phyloP scores from a whole-genome alignment of 2,888 invertebrate genomes.

The Marronus borbonicus region DNA sequence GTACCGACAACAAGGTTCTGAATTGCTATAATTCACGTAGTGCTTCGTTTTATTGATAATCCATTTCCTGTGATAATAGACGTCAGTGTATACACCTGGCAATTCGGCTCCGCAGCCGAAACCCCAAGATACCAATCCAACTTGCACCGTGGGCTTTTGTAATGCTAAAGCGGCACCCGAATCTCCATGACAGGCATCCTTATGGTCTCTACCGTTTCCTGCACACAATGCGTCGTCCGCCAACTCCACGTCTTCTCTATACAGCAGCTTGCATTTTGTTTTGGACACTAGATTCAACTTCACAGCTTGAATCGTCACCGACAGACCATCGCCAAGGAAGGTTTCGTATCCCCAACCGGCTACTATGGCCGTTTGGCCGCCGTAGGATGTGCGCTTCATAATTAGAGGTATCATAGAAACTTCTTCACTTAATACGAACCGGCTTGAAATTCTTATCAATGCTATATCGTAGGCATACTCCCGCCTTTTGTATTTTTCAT shows the following conservation, averaged over 20 bases:
- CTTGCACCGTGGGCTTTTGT: neutral
- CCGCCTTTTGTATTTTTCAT: neutral
- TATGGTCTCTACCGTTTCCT: neutral
- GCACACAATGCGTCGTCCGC: neutral
- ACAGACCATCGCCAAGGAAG: neutral
- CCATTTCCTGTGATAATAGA: constrained; percentile 7
- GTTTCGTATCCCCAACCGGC: constrained; percentile 16
- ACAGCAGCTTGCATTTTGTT: neutral
- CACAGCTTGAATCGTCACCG: neutral
- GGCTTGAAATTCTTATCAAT: constrained; percentile 8
- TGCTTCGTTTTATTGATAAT: neutral
- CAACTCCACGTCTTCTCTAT: neutral
- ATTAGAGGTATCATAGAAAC: constrained; percentile 20
- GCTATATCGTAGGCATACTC: neutral
- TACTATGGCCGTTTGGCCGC: neutral
- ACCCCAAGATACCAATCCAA: constrained; percentile 22
- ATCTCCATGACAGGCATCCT: constrained; percentile 31
- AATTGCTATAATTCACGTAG: neutral
- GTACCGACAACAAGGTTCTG: no score
- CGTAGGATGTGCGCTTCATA: neutral
- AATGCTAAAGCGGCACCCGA: constrained; percentile 11
- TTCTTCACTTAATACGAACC: neutral
- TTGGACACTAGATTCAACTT: neutral
- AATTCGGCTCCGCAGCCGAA: constrained; percentile 9
- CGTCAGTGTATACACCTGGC: constrained; percentile 19